Base-by-base conservation (phyloP, 2,113 vertebrate species). In the Myotis lucifugus region DNA sequence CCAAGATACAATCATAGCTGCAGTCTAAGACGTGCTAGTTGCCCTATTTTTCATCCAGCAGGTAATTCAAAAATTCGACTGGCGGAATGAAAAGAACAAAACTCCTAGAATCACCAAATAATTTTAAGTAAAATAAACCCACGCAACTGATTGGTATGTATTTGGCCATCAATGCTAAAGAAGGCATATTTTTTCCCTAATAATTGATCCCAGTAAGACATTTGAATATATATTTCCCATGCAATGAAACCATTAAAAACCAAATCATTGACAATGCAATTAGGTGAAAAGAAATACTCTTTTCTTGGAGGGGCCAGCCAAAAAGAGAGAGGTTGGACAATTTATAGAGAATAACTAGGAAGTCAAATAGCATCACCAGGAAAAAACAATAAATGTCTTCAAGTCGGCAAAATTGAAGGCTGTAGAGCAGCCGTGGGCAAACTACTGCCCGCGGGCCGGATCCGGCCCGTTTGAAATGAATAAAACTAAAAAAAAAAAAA, bases 31-130 rank as follows among this genome's bases (percentile, higher is more conserved):
- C 32, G 34, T 5, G 15, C 4, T 3, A n/a, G 0, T 8, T 11
- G 3, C 7, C 48, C 69, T 61, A 67, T 37, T 93, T 91, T 76
- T 56, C 25, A 67, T 37, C 13, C 23, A 67, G 37, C 10, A 92
- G 52, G 13, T 67, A 85, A 92, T 79, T 91, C 50, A 92, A 88
- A 95, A 88, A 9, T 56, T n/a, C 42, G 42, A 61, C 66, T 54
- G 15, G 2, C 70, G 4, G 13, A 76, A 69, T 29, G 9, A 69
- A 85, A 87, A 64, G 1, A 27, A 82, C 17, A 52, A 67, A 85
- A 12, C 25, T 48, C 52, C 76, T 10, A 46, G 19, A 66, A 46
- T 88, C 8, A 46, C 12, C 37, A 69, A 27, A 70, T 54, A 70
- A 87, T 27, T 52, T 14, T 14, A 74, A 79, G 6, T 27, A 79